Conservation (phyloP, 2,888 invertebrate species). For the Apamea monoglypha region DNA sequence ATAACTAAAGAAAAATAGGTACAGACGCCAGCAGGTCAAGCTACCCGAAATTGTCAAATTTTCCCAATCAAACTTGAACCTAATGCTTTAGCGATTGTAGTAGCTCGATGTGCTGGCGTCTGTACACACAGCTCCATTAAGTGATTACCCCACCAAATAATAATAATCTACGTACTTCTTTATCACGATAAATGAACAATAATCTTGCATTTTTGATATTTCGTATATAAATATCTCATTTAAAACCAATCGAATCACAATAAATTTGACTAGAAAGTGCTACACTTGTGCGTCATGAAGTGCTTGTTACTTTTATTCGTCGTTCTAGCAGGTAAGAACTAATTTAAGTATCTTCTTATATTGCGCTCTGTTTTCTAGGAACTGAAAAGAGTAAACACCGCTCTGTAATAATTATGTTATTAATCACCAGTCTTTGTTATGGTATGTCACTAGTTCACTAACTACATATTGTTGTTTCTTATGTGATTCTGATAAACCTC, state of each 20-base stretch:
- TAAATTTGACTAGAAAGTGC: conserved; percentile 4
- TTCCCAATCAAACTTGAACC: too few relatives aligned
- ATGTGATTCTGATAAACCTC: not conserved
- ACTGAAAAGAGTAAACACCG: not conserved
- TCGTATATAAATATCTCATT: conserved; percentile 21
- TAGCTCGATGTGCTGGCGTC: too few relatives aligned
- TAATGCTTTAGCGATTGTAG: too few relatives aligned
- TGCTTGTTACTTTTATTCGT: conserved; percentile 41
- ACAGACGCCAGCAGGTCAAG: too few relatives aligned
- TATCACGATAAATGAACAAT: conserved; percentile 15
- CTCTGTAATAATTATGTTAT: not conserved
- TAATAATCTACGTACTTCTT: not conserved
- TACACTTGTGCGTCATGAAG: conserved; percentile 39
- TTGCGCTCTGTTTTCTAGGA: not conserved
- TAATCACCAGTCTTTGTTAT: not conserved
- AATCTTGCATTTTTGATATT: conserved; percentile 31
- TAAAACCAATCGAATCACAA: conserved; percentile 14
- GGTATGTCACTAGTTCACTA: not conserved
- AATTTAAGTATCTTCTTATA: not conserved
- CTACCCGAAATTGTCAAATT: too few relatives aligned
- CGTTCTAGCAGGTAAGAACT: conserved; percentile 48
- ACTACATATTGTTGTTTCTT: not conserved
- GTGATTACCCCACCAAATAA: too few relatives aligned
- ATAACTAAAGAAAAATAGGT: too few relatives aligned
- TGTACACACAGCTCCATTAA: too few relatives aligned